Evolutionary conservation across 1,140 invertebrate species (phyloP), one percentile per base, ranked within the genome.

Genomic region (Drosophila persimilis): DNA sequence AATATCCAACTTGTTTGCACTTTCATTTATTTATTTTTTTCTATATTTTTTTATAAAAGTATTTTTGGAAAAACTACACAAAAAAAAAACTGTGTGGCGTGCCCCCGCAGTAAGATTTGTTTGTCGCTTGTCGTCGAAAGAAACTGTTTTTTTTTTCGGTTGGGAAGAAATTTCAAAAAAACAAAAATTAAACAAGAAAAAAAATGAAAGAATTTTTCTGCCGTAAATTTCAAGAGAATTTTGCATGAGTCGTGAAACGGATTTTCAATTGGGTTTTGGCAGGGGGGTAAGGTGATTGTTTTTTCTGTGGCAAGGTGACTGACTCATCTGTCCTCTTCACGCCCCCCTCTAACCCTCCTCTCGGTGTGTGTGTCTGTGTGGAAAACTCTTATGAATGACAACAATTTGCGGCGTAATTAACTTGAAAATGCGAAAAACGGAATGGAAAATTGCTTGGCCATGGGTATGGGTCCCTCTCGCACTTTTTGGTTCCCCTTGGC

Each of bases 341-440:
- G 11, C 41, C 39, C 39, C 29, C 50, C 11, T 5, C 35, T 11
- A 3, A n/a, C 29, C 2, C 29, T 26, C 7, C n/a, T 15, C 11
- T 50, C 50, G 29, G 15, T 35, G 31, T 35, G 29, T 15, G n/a
- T 35, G 31, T 35, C 6, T 31, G 8, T 13, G 35, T 39, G 60
- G 35, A 57, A 50, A 75, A 59, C 67, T 80, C 57, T 71, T 81
- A 78, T 78, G 76, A 84, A 81, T 78, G 77, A 67, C 81, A 88
- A 88, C 70, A 76, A 80, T 85, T 72, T 75, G 80, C 59, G 62
- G 59, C 80, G 67, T 77, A 84, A 84, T 84, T 84, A 84, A 73
- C 57, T 85, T 55, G 74, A 75, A 83, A 84, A 79, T 74, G 64
- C 80, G 62, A 64, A 70, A 57, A 69, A 55, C 63, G 44, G 44